Percentiles rank a stretch among this genome's conserved stretches.
Conservation (phyloP, 2,888 invertebrate genomes). For the Standfussiana lucernea region DNA sequence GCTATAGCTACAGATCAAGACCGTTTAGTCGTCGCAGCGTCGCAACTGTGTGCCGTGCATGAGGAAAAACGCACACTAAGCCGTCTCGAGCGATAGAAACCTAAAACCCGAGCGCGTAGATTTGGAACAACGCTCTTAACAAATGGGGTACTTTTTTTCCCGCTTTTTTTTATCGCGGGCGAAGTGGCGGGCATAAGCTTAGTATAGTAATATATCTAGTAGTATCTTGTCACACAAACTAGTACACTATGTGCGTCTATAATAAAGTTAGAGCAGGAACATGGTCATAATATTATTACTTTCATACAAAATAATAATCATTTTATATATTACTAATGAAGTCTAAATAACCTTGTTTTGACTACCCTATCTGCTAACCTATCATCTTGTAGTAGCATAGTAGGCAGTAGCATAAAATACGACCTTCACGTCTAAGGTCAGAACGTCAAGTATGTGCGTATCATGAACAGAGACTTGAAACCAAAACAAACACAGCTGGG, state of each 20-base stretch:
- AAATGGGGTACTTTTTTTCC: too few relatives aligned
- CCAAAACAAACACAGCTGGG: not conserved
- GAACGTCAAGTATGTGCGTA: conserved; percentile 5
- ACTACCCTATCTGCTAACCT: conserved; percentile 2
- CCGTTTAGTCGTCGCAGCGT: too few relatives aligned
- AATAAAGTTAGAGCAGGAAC: conserved; percentile 1
- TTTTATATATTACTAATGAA: not conserved
- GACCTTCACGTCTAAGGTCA: not conserved
- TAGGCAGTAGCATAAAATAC: not conserved
- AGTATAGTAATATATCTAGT: not conserved
- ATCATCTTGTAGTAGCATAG: not conserved
- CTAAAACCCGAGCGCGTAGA: too few relatives aligned
- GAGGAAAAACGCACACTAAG: too few relatives aligned
- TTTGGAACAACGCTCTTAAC: too few relatives aligned
- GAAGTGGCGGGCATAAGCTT: too few relatives aligned
- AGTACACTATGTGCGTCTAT: not conserved
- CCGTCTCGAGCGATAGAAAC: too few relatives aligned
- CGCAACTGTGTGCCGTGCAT: too few relatives aligned
- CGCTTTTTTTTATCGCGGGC: too few relatives aligned
- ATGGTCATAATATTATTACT: conserved; percentile 6
- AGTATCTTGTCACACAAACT: not conserved
- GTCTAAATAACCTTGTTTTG: not conserved
- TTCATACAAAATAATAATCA: not conserved
- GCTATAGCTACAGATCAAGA: too few relatives aligned
- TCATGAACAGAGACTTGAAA: not conserved